Evolutionary conservation across 2,888 invertebrate species (phyloP).

Genomic region (Ichneumoninae sp.): DNA sequence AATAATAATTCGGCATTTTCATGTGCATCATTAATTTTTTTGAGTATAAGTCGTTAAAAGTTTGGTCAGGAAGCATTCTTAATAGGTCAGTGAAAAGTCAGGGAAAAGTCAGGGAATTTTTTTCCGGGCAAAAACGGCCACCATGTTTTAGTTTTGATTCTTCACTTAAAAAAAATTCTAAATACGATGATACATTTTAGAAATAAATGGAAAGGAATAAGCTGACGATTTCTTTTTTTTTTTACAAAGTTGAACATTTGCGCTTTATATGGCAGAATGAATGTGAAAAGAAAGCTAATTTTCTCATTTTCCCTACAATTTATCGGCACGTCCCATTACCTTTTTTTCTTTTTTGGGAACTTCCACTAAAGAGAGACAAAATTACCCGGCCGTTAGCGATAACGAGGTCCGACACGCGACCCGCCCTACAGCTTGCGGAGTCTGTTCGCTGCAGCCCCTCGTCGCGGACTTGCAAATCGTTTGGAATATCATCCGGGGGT

Average conservation of each 20-base stretch:
- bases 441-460: constrained; percentile 4
- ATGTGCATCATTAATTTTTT: too few relatives aligned
- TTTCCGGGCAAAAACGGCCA: too few relatives aligned
- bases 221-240: not conserved
- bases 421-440: constrained; percentile 3
- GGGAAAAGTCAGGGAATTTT: too few relatives aligned
- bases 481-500: constrained; percentile 17
- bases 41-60: too few relatives aligned
- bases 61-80: too few relatives aligned
- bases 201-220: not conserved
- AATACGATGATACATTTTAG: not conserved
- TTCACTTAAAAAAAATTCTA: not conserved
- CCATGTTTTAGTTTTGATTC: not conserved
- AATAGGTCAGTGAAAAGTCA: too few relatives aligned
- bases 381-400: constrained; percentile 31
- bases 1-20: too few relatives aligned
- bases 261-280: too few relatives aligned
- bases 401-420: constrained; percentile 43
- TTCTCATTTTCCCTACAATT: too few relatives aligned
- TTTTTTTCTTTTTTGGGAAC: not conserved
- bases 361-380: not conserved
- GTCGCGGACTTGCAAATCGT: constrained; percentile 13
- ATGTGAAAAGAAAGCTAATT: too few relatives aligned
- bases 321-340: not conserved
- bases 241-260: not conserved